Conservation (phyloP, 2,113 vertebrate genomes). For the Cebidichthys violaceus region DNA sequence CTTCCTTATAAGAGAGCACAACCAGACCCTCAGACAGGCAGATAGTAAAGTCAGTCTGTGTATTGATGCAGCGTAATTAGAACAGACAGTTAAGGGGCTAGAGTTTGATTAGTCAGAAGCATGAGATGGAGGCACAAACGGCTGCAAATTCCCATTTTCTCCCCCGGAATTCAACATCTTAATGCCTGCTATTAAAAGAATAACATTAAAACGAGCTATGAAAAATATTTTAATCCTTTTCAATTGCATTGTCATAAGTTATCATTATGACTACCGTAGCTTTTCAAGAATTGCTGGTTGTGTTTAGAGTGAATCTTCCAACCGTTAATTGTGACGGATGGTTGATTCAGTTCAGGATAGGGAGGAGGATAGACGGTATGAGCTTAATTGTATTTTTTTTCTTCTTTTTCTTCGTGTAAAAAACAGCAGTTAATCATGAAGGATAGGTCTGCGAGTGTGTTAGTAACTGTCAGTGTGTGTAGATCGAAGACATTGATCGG, state of each 20-base stretch:
- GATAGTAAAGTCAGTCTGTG: conserved; percentile 31
- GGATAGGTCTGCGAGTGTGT: conserved; percentile 52
- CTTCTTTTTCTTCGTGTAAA: neutral
- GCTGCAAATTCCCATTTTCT: conserved; percentile 48
- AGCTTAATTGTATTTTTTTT: conserved; percentile 25
- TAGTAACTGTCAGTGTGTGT: conserved; percentile 49
- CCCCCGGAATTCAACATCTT: conserved; percentile 45
- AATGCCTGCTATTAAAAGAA: conserved; percentile 59
- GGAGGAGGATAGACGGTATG: conserved; percentile 12
- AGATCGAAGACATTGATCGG: conserved; percentile 79
- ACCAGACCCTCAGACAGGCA: conserved; percentile 24
- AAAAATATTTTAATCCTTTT: conserved; percentile 47
- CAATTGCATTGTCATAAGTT: conserved; percentile 59
- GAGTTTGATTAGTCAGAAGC: conserved; percentile 59
- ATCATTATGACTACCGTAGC: conserved; percentile 42
- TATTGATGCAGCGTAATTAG: conserved; percentile 54
- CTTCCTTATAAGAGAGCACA: conserved; percentile 9
- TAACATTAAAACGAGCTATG: conserved; percentile 41
- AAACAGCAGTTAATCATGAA: conserved; percentile 58
- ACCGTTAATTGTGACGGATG: conserved; percentile 49
- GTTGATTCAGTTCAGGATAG: conserved; percentile 13
- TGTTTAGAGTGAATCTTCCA: conserved; percentile 33
- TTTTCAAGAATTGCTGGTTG: conserved; percentile 23
- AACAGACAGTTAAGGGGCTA: conserved; percentile 56
- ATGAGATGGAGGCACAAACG: conserved; percentile 36